Percentiles rank a stretch among this genome's conserved stretches.
Evolutionary conservation across 2,888 invertebrate species (phyloP).

Genomic region (Drosophila gaucha): DNA sequence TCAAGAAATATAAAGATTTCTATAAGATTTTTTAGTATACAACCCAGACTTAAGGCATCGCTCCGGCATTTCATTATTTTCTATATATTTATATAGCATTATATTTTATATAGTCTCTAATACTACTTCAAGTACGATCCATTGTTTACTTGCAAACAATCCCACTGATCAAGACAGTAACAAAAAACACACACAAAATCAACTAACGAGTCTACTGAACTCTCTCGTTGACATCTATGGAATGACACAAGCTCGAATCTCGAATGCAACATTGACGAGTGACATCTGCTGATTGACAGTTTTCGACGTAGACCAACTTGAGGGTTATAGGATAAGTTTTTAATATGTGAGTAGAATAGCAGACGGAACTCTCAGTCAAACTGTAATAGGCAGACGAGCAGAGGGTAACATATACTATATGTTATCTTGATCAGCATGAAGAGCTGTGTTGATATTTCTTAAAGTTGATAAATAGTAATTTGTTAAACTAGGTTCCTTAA

Average conservation of each 20-base stretch:
- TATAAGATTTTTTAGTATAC: too few relatives aligned
- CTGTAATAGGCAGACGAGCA: neutral
- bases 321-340: constrained; percentile 11
- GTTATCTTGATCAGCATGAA: neutral
- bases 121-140: constrained; percentile 1
- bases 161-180: neutral
- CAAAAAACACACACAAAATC: neutral
- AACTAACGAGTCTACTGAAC: constrained; percentile 45
- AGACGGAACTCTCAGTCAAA: neutral
- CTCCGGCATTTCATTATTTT: too few relatives aligned
- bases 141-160: constrained; percentile 29
- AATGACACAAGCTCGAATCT: constrained; percentile 49
- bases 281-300: constrained; percentile 64
- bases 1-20: too few relatives aligned
- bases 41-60: too few relatives aligned
- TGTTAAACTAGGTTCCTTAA: too few relatives aligned
- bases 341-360: constrained; percentile 5
- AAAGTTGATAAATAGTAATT: neutral
- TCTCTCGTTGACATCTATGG: constrained; percentile 36
- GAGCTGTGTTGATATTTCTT: neutral
- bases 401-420: neutral
- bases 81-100: neutral
- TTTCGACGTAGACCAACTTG: constrained; percentile 35
- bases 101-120: neutral
- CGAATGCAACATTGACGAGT: constrained; percentile 63